phyloP scores from a whole-genome alignment of 2,797 vertebrate genomes.

The Enteromius viviparus region DNA sequence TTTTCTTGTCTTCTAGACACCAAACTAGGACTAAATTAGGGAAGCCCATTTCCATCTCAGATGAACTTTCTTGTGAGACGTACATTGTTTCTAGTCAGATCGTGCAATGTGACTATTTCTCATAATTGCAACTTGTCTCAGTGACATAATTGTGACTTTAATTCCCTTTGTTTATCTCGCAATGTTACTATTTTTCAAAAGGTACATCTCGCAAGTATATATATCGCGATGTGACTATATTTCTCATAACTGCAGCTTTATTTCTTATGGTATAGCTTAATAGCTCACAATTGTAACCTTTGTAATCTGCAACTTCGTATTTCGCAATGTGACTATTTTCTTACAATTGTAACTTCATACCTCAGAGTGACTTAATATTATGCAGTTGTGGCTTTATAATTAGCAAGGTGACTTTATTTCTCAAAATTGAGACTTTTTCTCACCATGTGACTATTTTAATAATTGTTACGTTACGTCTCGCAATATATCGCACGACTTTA shows the following conservation, averaged over 20 bases:
- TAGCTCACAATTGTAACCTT: not conserved
- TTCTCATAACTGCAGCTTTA: not conserved
- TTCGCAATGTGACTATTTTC: not conserved
- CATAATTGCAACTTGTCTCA: not conserved
- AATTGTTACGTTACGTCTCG: too few relatives aligned
- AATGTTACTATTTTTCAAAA: not conserved
- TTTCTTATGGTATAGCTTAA: not conserved
- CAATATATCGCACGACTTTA: too few relatives aligned
- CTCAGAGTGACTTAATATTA: not conserved
- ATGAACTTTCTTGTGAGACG: not conserved
- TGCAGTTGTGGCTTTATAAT: not conserved
- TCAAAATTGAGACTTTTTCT: too few relatives aligned
- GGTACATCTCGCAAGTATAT: not conserved
- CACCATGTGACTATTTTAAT: too few relatives aligned
- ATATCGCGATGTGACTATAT: not conserved
- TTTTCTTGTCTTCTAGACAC: conserved; percentile 38
- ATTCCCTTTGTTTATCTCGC: not conserved
- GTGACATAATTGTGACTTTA: not conserved
- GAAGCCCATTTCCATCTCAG: not conserved
- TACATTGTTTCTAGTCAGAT: not conserved
- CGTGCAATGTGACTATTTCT: not conserved
- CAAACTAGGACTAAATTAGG: not conserved
- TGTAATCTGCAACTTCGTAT: not conserved
- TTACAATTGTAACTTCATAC: not conserved
- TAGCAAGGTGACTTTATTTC: not conserved